Evolutionary conservation across 2,888 invertebrate genomes (phyloP), one percentile per base, ranked within the genome.

Genomic region (Chironomus riparius): DNA sequence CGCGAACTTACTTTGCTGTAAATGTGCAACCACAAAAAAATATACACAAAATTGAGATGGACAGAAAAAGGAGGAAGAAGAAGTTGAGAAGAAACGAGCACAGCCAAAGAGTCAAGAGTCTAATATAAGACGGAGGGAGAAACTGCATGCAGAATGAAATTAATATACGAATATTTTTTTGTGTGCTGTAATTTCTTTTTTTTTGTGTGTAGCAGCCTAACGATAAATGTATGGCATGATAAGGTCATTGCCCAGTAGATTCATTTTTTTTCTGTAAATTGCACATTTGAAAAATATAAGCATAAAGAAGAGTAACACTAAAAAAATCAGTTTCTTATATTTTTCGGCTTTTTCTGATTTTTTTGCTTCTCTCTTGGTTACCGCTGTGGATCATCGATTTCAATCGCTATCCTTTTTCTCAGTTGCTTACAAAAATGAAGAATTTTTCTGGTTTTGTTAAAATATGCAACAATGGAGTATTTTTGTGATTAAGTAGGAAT

Each of bases 221-320:
- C 72, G 72, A 72, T 61, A 72, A 72, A 72, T 72, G 72, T 72
- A 62, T 72, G 22, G 50, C 72, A 72, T 72, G 72, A 72, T 72
- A 72, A 62, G 72, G 72, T 72, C 72, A 72, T 56, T 72, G 72
- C 22, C 72, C 72, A 72, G 72, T 72, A 72, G 72, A 72, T 72
- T 72, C 68, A 50, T 2, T 18, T 38, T 38, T 38, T 38, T 38
- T 38, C 6, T 15, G 56, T 18, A 62, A 72, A 72, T 72, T 72
- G 72, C 72, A 72, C 72, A 72, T 72, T 72, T 72, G 61, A 72
- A 72, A 18, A 50, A 50, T 10, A 50, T 15, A 38, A 10, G 7
- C 38, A 38, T 7, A 38, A 47, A 68, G 47, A 68, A 68, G 38
- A 28, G 13, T 24, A 61, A 50, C 22, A 24, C n/a, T n/a, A n/a